Conservation (phyloP, 2,888 invertebrate genomes). For the Xanthia togata region DNA sequence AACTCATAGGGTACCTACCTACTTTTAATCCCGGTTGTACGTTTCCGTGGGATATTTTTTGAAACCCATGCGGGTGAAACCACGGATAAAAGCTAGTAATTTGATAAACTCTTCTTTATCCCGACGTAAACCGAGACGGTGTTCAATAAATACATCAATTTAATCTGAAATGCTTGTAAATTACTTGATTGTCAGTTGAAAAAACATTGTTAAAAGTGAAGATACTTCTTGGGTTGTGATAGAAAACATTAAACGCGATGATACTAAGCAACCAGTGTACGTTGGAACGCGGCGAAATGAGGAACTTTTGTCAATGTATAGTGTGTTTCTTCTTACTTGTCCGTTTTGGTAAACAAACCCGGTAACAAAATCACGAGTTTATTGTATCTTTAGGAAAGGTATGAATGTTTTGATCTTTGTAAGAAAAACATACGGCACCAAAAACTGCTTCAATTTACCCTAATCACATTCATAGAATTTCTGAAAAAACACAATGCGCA, state of each 20-base stretch:
- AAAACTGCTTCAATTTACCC: neutral
- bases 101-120: conserved; percentile 1
- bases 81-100: neutral
- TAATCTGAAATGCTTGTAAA: neutral
- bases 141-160: conserved; percentile 21
- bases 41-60: too few relatives aligned
- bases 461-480: neutral
- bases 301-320: neutral
- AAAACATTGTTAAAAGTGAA: conserved; percentile 35
- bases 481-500: neutral
- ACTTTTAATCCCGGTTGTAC: too few relatives aligned
- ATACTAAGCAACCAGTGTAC: neutral
- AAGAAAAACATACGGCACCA: neutral
- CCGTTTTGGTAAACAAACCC: neutral
- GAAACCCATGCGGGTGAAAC: too few relatives aligned
- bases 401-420: neutral
- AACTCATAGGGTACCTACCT: too few relatives aligned
- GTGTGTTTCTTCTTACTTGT: neutral
- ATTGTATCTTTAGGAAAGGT: neutral
- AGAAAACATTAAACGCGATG: conserved; percentile 23
- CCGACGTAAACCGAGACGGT: neutral
- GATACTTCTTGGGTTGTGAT: conserved; percentile 7
- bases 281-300: neutral
- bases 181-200: conserved; percentile 18
- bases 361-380: neutral